Base-by-base conservation (phyloP, 1,140 invertebrate species). In the Acromyrmex heyeri region DNA sequence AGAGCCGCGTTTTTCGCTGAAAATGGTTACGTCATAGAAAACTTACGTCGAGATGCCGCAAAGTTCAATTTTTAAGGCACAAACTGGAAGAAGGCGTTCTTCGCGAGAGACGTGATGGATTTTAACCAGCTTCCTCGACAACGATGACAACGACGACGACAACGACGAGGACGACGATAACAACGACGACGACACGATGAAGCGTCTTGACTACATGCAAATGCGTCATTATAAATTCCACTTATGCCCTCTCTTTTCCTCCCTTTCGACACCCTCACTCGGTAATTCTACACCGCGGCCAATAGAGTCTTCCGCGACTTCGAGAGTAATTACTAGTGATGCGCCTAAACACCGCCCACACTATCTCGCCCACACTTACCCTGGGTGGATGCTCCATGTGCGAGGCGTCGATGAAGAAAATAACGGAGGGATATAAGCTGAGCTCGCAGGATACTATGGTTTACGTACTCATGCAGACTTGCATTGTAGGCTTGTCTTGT, bases 291-390 rank as follows among this genome's bases (percentile, higher is more conserved):
- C 89, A 90, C 88, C 82, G 55, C 48, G 69, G 53, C 34, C 89
- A 87, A 92, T 91, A 91, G 87, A 93, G 90, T 92, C 91, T 87
- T 92, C 86, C 62, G 86, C 87, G 87, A 90, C 88, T 90, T 87
- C 38, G 87, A 87, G 88, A 91, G 88, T 93, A 93, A 93, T 93
- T 92, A 93, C 90, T 76, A 57, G 81, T 86, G 91, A 92, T 90
- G 91, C 88, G 86, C 87, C 91, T 91, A 92, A 93, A 92, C 92
- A 91, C 90, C 92, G 91, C 92, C 92, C 90, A 93, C 92, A 30
- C 50, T 70, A 81, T 89, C 89, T 85, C 91, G 91, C 90, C 90
- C 86, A 92, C 91, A 59, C 77, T 24, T 79, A 27, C 34, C 24
- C 38, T 79, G 62, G 50, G 16, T 61, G 59, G 86, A 61, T 67